Conservation (phyloP, 2,113 vertebrate genomes). For the Etia nguti region DNA sequence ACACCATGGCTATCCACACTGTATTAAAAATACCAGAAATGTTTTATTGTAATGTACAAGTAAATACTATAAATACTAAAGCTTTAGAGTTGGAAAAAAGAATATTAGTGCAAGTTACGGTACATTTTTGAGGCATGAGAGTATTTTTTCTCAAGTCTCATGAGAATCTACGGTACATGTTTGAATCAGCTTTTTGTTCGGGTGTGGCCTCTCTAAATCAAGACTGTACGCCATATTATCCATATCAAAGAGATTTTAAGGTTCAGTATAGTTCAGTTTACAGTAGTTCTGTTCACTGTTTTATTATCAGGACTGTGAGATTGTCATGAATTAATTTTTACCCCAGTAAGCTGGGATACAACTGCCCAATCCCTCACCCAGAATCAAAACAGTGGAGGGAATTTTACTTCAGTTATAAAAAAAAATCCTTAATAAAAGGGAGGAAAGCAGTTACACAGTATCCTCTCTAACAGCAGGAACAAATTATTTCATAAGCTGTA, state of each 20-base stretch:
- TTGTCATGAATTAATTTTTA: neutral
- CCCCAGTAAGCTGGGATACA: neutral
- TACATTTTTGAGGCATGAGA: neutral
- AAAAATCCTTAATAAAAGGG: neutral
- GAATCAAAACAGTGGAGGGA: neutral
- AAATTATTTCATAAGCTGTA: fast-evolving
- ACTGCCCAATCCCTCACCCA: neutral
- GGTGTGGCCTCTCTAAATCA: neutral
- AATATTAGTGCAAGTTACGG: neutral
- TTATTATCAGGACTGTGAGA: neutral
- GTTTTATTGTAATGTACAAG: neutral
- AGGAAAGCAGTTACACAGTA: neutral
- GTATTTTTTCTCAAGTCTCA: neutral
- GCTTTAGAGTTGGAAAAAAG: neutral
- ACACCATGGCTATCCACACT: neutral
- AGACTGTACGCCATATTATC: neutral
- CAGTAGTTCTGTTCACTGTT: neutral
- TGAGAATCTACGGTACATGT: neutral
- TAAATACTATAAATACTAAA: fast-evolving
- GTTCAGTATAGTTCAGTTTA: neutral
- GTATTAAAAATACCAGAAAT: neutral
- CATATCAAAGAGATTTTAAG: neutral
- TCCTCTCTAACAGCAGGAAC: neutral
- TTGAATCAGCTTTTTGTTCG: neutral
- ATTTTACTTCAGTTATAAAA: neutral